Evolutionary conservation across 2,888 invertebrate species (phyloP), one percentile per base, ranked within the genome.

Genomic region (Rhamphomyia laevipes): DNA sequence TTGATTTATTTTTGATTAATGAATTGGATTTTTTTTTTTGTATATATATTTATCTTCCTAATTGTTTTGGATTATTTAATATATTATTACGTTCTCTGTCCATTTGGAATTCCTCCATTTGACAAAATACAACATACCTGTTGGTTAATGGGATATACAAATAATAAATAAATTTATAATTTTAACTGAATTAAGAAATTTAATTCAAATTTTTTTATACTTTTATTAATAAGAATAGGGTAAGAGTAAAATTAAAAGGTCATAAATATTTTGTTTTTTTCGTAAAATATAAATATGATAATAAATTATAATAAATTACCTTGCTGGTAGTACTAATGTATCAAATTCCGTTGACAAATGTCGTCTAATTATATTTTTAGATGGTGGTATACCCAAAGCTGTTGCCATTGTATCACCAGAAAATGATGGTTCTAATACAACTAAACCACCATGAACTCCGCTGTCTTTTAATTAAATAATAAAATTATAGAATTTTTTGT

Each of bases 401-500:
- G 88, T 89, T 44, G 94, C 93, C 84, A 95, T 88, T 42, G 92
- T 91, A 70, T 94, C 94, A 30, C 92, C 90, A 49, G 87, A 91
- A 72, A 95, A 93, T 13, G 91, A 90, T 15, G 92, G 89, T 66
- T 95, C 94, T 61, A 95, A 71, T 15, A 94, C 93, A 47, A 93
- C 90, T 55, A 95, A 73, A 12, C 93, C 94, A 52, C 95, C 94
- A 65, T 95, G 94, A 10, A 95, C 90, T 58, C 95, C 95, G 64
- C 91, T 92, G 70, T 93, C 92, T 86, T 73, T 54, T 64, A 66
- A 50, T 50, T 45, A 62, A 61, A 52, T 45, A 45, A 6, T 27
- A 13, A 31, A 16, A 42, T n/a, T 31, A 21, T 21, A 4, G 21
- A 21, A 21, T 4, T 21, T n/a, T n/a, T 4, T 21, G 21, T 21